Conservation (phyloP, 2,113 vertebrate species). For the Festucalex cinctus region DNA sequence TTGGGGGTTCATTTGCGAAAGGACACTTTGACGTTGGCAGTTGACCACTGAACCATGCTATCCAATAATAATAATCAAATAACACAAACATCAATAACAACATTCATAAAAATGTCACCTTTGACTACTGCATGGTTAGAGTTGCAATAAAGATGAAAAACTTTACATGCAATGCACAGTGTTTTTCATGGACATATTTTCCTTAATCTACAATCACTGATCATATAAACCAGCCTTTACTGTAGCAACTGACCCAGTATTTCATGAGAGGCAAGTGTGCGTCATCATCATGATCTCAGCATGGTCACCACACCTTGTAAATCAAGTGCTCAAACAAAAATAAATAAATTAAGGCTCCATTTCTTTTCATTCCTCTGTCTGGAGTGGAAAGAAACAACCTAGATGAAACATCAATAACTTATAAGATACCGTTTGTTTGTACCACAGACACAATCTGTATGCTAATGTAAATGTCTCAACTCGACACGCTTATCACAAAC, state of each 20-base stretch:
- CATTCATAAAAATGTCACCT: slow-evolving; percentile 25
- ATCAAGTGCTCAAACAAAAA: neutral
- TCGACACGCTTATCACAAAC: no score
- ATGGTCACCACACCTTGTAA: neutral
- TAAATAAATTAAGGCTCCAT: neutral
- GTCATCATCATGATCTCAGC: slow-evolving; percentile 1
- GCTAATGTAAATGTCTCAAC: no score
- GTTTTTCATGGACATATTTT: neutral
- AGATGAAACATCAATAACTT: slow-evolving; percentile 25
- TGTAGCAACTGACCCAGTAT: neutral
- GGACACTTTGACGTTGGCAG: no score
- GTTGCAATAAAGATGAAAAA: slow-evolving; percentile 21
- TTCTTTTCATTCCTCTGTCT: neutral
- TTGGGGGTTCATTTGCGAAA: no score
- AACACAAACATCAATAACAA: slow-evolving; percentile 25
- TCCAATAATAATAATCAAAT: slow-evolving; percentile 17
- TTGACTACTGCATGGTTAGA: slow-evolving; percentile 1
- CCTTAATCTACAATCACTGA: slow-evolving; percentile 5
- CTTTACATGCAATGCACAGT: neutral
- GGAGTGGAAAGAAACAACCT: neutral
- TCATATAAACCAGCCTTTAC: slow-evolving; percentile 15
- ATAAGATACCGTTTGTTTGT: no score
- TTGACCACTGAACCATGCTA: no score
- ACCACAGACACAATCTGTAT: no score
- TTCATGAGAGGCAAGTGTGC: neutral